Evolutionary conservation across 2,113 vertebrate genomes (phyloP).

Genomic region (Galeopterus variegatus): DNA sequence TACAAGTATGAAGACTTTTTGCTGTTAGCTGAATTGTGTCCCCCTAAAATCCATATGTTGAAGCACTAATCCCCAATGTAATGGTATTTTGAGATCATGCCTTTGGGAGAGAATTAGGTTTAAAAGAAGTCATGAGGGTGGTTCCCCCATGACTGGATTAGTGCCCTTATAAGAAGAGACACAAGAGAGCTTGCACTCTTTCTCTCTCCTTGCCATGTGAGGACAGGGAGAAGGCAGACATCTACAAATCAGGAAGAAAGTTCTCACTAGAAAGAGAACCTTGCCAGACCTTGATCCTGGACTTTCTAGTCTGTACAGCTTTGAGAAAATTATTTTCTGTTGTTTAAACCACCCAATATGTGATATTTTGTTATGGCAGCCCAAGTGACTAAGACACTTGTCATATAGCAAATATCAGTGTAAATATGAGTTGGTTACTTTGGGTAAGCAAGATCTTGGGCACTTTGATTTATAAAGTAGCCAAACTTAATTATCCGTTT

Average conservation of each 20-base stretch:
- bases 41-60: background rate
- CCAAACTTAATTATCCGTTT: background rate
- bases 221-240: background rate
- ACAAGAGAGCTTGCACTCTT: background rate
- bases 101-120: background rate
- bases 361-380: background rate
- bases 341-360: background rate
- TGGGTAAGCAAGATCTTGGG: background rate
- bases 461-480: conserved; percentile 13
- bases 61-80: background rate
- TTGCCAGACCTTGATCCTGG: background rate
- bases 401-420: background rate
- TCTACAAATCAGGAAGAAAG: background rate
- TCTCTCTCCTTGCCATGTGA: background rate
- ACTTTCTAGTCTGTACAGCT: background rate
- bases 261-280: background rate
- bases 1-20: background rate
- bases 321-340: background rate
- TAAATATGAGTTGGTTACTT: background rate
- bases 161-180: background rate
- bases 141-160: background rate
- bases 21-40: background rate
- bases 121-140: background rate
- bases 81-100: background rate
- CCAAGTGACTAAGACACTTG: background rate